These are phyloP conservation scores for Lepidurus couesii DNA, from an alignment of 1,140 invertebrate species.

Conservation along the genomic window DNA sequence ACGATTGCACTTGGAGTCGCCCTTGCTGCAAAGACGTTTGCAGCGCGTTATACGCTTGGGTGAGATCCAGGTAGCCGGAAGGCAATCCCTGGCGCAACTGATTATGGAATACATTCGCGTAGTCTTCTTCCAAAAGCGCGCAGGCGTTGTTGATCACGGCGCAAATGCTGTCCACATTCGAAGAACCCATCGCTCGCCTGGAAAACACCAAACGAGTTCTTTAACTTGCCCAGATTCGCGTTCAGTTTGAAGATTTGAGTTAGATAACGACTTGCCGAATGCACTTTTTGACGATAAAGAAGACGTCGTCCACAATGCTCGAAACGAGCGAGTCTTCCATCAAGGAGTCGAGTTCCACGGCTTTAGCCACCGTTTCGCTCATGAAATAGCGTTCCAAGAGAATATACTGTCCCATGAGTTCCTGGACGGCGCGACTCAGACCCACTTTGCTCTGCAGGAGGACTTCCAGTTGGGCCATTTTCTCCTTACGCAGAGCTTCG, in stretches of 20 bases:
- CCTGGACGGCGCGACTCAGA: constrained; percentile 77
- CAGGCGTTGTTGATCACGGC: constrained; percentile 93
- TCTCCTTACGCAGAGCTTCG: constrained; percentile 50
- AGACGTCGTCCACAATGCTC: constrained; percentile 94
- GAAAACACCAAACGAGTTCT: constrained; percentile 30
- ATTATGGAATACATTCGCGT: constrained; percentile 66
- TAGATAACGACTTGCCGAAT: constrained; percentile 59
- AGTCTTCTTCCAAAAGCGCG: constrained; percentile 79
- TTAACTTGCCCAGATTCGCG: background rate
- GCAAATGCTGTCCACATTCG: constrained; percentile 91
- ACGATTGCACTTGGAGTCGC: constrained; percentile 59
- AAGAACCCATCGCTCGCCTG: constrained; percentile 77
- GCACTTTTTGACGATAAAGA: constrained; percentile 95
- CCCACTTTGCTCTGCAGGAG: constrained; percentile 65
- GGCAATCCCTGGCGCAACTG: constrained; percentile 77
- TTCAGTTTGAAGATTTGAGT: background rate
- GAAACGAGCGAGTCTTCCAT: constrained; percentile 66
- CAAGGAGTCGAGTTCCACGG: constrained; percentile 75
- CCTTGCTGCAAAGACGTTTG: constrained; percentile 76
- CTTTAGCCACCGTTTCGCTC: constrained; percentile 91
- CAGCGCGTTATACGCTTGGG: constrained; percentile 69
- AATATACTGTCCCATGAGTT: constrained; percentile 83
- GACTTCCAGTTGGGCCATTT: constrained; percentile 57
- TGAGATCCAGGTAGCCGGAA: constrained; percentile 73
- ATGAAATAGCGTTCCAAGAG: constrained; percentile 93